phyloP scores from a whole-genome alignment of 2,113 vertebrate species.

The Poicephalus gulielmi region DNA sequence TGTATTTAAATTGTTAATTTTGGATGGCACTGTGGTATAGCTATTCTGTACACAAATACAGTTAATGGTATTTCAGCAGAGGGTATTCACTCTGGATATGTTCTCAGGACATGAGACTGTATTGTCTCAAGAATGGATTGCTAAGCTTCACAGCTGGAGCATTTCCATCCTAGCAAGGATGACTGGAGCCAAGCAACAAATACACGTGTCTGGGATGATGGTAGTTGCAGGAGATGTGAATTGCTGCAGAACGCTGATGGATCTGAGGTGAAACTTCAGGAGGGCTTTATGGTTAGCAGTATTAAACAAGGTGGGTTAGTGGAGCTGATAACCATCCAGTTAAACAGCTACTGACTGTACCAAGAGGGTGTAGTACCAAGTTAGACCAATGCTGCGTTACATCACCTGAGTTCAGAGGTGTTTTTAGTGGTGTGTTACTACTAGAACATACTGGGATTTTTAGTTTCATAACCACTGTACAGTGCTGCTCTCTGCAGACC shows the following conservation, averaged over 20 bases:
- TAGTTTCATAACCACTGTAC: not conserved
- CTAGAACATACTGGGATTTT: not conserved
- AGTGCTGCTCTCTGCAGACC: not conserved
- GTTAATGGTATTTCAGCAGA: not conserved
- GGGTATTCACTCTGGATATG: not conserved
- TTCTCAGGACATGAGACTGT: not conserved
- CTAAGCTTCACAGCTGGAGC: not conserved
- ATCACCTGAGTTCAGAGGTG: not conserved
- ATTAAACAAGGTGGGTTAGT: accelerated
- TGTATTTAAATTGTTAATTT: not conserved
- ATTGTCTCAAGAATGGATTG: not conserved
- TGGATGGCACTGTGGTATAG: not conserved
- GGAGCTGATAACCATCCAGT: not conserved
- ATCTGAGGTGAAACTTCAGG: not conserved
- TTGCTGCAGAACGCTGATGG: not conserved
- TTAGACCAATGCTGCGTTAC: accelerated
- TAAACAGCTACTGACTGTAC: not conserved
- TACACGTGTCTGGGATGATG: accelerated
- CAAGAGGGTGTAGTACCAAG: not conserved
- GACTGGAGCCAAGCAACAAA: not conserved
- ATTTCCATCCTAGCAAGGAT: not conserved
- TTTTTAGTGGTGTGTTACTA: not conserved
- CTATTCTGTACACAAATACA: not conserved
- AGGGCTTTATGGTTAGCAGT: not conserved
- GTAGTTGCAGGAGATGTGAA: not conserved